A percentile compares a stretch with the other conserved stretches of the same genome.
Conservation (phyloP, 2,113 vertebrate genomes). For the Tiliqua scincoides region DNA sequence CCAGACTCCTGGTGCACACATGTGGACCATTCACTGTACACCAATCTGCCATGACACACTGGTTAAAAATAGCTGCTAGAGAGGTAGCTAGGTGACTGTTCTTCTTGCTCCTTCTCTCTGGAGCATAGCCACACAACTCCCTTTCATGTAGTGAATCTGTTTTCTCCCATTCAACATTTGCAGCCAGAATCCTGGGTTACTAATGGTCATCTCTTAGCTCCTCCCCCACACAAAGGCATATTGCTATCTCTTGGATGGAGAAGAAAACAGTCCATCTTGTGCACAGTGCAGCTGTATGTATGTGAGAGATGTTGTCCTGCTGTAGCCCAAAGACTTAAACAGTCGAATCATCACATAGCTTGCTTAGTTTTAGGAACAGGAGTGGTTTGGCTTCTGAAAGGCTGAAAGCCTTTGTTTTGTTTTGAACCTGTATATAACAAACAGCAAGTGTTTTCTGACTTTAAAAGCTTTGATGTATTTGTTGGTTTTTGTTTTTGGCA, state of each 20-base stretch:
- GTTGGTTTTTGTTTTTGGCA: neutral
- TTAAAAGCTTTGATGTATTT: neutral
- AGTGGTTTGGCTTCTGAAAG: neutral
- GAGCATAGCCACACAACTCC: neutral
- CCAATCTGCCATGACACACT: too few relatives aligned
- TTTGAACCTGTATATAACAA: neutral
- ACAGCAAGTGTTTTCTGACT: neutral
- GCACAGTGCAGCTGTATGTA: neutral
- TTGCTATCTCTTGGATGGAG: neutral
- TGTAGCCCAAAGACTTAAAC: neutral
- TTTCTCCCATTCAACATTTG: neutral
- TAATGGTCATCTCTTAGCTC: neutral
- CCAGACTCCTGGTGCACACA: too few relatives aligned
- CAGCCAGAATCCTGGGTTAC: neutral
- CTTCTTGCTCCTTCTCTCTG: constrained; percentile 49
- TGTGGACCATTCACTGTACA: too few relatives aligned
- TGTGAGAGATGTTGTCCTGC: neutral
- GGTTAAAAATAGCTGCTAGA: too few relatives aligned
- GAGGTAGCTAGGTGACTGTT: neutral
- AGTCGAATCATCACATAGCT: neutral
- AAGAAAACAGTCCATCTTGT: neutral
- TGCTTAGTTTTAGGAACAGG: neutral
- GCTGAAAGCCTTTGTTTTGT: neutral
- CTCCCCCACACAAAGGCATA: neutral
- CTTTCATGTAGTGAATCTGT: neutral